Percentiles rank a stretch among this genome's conserved stretches.
phyloP scores from a whole-genome alignment of 2,113 vertebrate genomes.

The Ia io region DNA sequence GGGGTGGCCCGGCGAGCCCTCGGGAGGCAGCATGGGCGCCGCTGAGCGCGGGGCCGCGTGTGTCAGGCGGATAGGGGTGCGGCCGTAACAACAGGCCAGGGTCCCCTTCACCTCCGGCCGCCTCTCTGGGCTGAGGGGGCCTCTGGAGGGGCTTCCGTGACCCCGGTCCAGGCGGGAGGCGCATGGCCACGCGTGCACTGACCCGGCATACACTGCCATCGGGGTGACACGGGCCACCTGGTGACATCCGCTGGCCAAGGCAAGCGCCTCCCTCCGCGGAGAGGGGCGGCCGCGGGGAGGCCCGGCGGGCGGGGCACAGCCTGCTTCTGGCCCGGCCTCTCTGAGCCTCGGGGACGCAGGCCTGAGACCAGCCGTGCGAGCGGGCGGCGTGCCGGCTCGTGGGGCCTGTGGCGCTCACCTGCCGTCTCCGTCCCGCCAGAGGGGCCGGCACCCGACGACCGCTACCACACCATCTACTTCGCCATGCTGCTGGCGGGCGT shows the following conservation, averaged over 20 bases:
- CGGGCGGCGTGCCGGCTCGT: fast-evolving
- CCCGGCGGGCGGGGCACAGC: not conserved
- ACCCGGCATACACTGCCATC: not conserved
- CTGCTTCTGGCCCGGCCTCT: not conserved
- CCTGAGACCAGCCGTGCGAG: not conserved
- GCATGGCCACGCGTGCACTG: fast-evolving
- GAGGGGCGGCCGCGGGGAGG: fast-evolving
- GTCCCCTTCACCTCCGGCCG: fast-evolving
- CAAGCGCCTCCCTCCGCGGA: not conserved
- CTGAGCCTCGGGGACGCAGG: not conserved
- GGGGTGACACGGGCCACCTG: not conserved
- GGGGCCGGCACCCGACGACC: conserved; percentile 91
- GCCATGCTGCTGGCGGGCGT: conserved; percentile 98
- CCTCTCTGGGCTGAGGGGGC: fast-evolving
- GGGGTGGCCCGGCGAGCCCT: not conserved
- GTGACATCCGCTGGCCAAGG: not conserved
- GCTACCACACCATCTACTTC: conserved; percentile 97
- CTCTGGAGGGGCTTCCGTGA: fast-evolving
- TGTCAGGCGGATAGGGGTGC: not conserved
- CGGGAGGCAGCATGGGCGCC: not conserved
- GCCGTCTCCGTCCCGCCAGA: conserved; percentile 80
- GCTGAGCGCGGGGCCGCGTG: fast-evolving
- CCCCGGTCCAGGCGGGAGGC: too few relatives aligned
- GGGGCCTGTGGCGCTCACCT: not conserved
- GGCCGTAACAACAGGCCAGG: fast-evolving